These are phyloP conservation scores for Melanerpes formicivorus DNA, from an alignment of 2,113 vertebrate genomes.

Conservation along the genomic window DNA sequence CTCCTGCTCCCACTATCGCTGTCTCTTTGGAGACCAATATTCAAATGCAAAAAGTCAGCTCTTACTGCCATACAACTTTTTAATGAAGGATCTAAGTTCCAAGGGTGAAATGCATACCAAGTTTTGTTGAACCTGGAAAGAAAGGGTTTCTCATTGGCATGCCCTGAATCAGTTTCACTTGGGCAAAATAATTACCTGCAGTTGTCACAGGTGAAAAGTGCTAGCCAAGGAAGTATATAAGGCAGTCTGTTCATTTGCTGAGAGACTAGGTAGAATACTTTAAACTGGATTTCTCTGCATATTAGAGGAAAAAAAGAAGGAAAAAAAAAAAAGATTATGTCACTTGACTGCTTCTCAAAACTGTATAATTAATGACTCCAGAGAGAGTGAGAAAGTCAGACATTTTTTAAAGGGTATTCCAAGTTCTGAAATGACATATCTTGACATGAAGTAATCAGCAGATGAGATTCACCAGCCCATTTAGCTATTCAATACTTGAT, in stretches of 20 bases:
- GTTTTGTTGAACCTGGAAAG: conserved; percentile 65
- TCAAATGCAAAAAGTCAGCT: conserved; percentile 67
- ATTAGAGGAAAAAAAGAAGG: neutral
- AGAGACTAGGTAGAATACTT: conserved; percentile 47
- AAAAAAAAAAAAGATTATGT: conserved; percentile 20
- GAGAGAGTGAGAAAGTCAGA: conserved; percentile 62
- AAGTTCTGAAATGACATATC: conserved; percentile 58
- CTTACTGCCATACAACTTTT: conserved; percentile 67
- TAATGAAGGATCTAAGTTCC: conserved; percentile 74
- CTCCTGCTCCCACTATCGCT: conserved; percentile 35
- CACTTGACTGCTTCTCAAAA: conserved; percentile 47
- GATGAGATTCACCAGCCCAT: conserved; percentile 47
- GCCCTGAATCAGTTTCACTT: conserved; percentile 67
- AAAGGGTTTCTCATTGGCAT: conserved; percentile 64
- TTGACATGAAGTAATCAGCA: conserved; percentile 56
- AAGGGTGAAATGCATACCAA: conserved; percentile 68
- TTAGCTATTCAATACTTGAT: conserved; percentile 59
- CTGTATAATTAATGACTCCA: conserved; percentile 71
- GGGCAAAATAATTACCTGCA: conserved; percentile 66
- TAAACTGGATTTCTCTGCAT: conserved; percentile 45
- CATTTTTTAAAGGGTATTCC: conserved; percentile 64
- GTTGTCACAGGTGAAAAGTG: conserved; percentile 67
- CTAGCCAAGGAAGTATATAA: conserved; percentile 53
- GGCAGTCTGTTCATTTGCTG: conserved; percentile 47
- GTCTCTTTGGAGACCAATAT: conserved; percentile 61